Percentiles rank a stretch among this genome's conserved stretches.
These are phyloP conservation scores for Phymanthus crucifer DNA, from an alignment of 92 coral and sea anemone genomes.

Conservation along the genomic window DNA sequence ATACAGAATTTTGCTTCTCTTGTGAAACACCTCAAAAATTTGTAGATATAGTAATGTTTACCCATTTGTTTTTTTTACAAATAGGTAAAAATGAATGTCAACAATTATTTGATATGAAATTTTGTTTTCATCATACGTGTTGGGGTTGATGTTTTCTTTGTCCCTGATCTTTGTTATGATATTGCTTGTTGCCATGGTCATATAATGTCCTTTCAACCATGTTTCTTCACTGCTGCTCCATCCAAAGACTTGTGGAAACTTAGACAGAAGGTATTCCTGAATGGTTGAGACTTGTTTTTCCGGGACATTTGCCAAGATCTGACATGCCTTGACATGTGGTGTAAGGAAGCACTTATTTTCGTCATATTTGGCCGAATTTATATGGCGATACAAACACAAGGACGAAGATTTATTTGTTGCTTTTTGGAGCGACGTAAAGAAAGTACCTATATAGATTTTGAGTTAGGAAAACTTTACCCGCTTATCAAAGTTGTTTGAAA, in stretches of 20 bases:
- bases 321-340: not conserved
- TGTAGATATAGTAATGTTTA: too few species aligned
- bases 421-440: too few species aligned
- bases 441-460: too few species aligned
- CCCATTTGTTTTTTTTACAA: too few species aligned
- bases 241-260: not conserved
- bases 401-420: too few species aligned
- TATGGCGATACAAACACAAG: too few species aligned
- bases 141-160: not conserved
- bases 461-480: too few species aligned
- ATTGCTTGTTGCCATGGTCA: constrained; percentile 7
- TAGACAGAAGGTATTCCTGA: not conserved
- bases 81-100: not conserved
- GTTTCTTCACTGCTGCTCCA: not conserved
- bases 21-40: too few species aligned
- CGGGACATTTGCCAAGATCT: not conserved
- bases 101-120: not conserved
- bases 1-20: too few species aligned
- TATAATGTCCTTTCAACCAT: not conserved
- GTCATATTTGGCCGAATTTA: too few species aligned
- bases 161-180: not conserved
- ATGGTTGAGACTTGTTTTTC: not conserved
- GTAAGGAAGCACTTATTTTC: too few species aligned
- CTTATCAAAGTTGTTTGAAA: too few species aligned
- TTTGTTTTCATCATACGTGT: not conserved